Percentiles rank a stretch among this genome's conserved stretches.
Conservation (phyloP, 2,888 invertebrate species). For the Dione juno region DNA sequence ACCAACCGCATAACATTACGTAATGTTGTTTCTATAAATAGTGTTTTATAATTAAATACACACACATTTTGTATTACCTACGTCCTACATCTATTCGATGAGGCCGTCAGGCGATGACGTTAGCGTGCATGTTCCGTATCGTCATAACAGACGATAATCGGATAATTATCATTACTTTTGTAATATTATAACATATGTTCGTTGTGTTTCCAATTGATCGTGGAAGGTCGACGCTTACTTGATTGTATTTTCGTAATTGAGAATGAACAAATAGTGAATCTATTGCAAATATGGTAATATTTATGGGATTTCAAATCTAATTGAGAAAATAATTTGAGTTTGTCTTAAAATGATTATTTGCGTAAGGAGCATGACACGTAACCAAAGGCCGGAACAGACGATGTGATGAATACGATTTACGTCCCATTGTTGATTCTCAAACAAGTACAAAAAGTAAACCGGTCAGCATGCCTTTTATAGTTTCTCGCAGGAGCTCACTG, state of each 20-base stretch:
- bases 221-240: not conserved
- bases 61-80: slow-evolving; percentile 70
- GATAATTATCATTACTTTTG: slow-evolving; percentile 30
- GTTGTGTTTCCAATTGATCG: slow-evolving; percentile 15
- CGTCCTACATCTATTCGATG: slow-evolving; percentile 64
- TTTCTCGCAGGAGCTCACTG: slow-evolving; percentile 73
- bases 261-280: not conserved
- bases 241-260: slow-evolving; percentile 4
- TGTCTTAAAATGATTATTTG: slow-evolving; percentile 2
- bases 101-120: slow-evolving; percentile 53
- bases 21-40: slow-evolving; percentile 79
- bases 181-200: not conserved
- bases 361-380: slow-evolving; percentile 56
- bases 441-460: slow-evolving; percentile 79
- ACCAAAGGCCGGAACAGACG: slow-evolving; percentile 69
- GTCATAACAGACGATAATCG: slow-evolving; percentile 50
- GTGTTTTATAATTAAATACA: slow-evolving; percentile 76
- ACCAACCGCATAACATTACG: slow-evolving; percentile 78
- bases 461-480: slow-evolving; percentile 79
- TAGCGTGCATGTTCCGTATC: slow-evolving; percentile 49
- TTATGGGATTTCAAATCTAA: not conserved
- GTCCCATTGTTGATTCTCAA: slow-evolving; percentile 79
- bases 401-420: slow-evolving; percentile 76
- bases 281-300: not conserved
- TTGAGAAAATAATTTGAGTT: not conserved